Percentiles rank a stretch among this genome's conserved stretches.
Evolutionary conservation across 2,888 invertebrate genomes (phyloP).

Genomic region (Liposcelis brunnea): DNA sequence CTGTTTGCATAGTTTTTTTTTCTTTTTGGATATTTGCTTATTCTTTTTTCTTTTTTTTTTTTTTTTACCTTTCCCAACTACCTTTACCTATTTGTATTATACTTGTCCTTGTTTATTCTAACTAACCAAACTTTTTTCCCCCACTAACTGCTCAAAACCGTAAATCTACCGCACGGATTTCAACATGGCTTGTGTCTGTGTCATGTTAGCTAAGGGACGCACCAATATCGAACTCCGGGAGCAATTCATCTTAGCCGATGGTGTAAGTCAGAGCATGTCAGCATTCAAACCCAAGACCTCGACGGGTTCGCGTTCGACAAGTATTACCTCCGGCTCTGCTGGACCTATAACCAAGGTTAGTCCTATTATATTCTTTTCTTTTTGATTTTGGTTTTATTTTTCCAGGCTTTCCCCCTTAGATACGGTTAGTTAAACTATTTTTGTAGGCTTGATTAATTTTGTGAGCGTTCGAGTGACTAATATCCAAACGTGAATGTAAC

Average conservation of each 20-base stretch:
- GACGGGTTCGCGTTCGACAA: constrained; percentile 39
- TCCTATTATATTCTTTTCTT: constrained; percentile 11
- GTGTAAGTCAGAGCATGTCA: constrained; percentile 97
- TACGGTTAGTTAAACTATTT: too few relatives aligned
- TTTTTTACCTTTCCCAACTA: constrained; percentile 19
- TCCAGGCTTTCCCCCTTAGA: constrained; percentile 10
- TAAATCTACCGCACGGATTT: constrained; percentile 1
- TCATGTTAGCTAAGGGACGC: constrained; percentile 81
- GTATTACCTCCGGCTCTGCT: constrained; percentile 41
- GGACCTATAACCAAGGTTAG: constrained; percentile 94
- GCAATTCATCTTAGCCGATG: constrained; percentile 96
- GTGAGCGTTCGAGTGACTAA: too few relatives aligned
- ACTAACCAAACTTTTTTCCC: constrained; percentile 8
- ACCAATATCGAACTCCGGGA: constrained; percentile 99
- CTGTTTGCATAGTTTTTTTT: constrained; percentile 17
- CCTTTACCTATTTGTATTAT: constrained; percentile 22
- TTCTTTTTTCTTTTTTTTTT: constrained; percentile 17
- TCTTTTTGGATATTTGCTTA: constrained; percentile 18
- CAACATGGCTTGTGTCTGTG: not conserved
- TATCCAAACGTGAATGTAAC: too few relatives aligned
- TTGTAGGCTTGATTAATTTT: too few relatives aligned
- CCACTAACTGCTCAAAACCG: constrained; percentile 9
- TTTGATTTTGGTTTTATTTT: constrained; percentile 17
- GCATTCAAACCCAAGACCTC: constrained; percentile 91
- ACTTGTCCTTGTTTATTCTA: constrained; percentile 9